Conservation (phyloP, 2,888 invertebrate species). For the Drosophila paracracens region DNA sequence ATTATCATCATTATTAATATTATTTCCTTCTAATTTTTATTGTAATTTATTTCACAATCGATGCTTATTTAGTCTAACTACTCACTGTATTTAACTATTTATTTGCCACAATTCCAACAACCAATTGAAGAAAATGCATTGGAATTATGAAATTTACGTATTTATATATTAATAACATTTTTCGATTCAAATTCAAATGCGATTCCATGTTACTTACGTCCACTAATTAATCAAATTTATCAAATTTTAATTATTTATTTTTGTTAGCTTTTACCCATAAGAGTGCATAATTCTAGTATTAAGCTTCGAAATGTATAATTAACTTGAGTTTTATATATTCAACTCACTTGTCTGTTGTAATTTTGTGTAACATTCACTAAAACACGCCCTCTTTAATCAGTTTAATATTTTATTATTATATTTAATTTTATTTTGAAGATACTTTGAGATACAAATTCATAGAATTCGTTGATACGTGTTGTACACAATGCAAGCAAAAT, state of each 20-base stretch:
- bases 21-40: conserved; percentile 11
- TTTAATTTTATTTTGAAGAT: conserved; percentile 32
- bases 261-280: conserved; percentile 27
- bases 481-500: conserved; percentile 69
- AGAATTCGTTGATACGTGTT: conserved; percentile 57
- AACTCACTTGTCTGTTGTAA: conserved; percentile 35
- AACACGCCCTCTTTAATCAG: conserved; percentile 1
- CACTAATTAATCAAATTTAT: conserved; percentile 52
- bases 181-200: conserved; percentile 51
- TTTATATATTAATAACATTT: conserved; percentile 29
- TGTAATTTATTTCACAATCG: conserved; percentile 69
- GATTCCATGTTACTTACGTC: conserved; percentile 79
- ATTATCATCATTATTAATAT: conserved; percentile 27
- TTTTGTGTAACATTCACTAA: conserved; percentile 45
- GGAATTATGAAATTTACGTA: conserved; percentile 49
- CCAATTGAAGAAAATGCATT: conserved; percentile 34
- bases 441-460: conserved; percentile 54
- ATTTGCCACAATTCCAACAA: conserved; percentile 61
- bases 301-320: conserved; percentile 18
- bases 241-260: conserved; percentile 33
- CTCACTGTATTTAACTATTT: conserved; percentile 70
- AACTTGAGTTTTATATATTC: conserved; percentile 25
- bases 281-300: conserved; percentile 23
- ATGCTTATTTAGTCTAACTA: conserved; percentile 65
- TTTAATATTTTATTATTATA: conserved; percentile 11